Conservation (phyloP, 2,888 invertebrate species). For the Agelastica alni region DNA sequence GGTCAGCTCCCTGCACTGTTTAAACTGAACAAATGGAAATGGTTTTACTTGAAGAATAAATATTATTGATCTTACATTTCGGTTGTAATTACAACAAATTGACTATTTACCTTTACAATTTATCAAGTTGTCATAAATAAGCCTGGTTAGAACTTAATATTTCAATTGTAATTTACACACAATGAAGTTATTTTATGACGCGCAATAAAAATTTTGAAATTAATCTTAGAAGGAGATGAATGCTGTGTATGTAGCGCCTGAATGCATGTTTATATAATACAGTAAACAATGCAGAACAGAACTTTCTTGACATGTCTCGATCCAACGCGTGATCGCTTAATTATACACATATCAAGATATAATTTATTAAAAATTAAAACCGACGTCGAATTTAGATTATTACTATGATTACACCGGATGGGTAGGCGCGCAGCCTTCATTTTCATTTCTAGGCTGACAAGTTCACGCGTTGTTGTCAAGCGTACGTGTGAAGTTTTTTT, state of each 20-base stretch:
- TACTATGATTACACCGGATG: slow-evolving; percentile 24
- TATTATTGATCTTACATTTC: slow-evolving; percentile 1
- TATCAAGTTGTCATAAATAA: no score
- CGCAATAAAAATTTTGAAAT: no score
- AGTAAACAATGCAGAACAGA: no score
- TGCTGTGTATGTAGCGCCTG: no score
- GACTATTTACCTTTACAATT: slow-evolving; percentile 1
- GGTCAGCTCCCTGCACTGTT: not conserved
- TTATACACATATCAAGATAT: slow-evolving; percentile 10
- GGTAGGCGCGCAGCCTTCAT: slow-evolving; percentile 19
- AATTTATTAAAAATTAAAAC: slow-evolving; percentile 12
- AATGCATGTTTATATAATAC: no score
- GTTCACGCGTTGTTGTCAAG: slow-evolving; percentile 17
- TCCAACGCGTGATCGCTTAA: slow-evolving; percentile 4
- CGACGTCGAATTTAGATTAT: slow-evolving; percentile 20
- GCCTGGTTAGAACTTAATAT: no score
- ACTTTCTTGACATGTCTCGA: slow-evolving; percentile 5
- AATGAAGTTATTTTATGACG: no score
- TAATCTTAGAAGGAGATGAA: no score
- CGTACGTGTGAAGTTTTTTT: not conserved
- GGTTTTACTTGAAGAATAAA: not conserved
- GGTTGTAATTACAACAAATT: slow-evolving; percentile 3
- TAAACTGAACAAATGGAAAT: not conserved
- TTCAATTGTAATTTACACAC: no score
- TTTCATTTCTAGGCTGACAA: slow-evolving; percentile 13